These are phyloP conservation scores for Cyclophora albipunctata DNA, from an alignment of 2,888 invertebrate genomes.

Conservation along the genomic window DNA sequence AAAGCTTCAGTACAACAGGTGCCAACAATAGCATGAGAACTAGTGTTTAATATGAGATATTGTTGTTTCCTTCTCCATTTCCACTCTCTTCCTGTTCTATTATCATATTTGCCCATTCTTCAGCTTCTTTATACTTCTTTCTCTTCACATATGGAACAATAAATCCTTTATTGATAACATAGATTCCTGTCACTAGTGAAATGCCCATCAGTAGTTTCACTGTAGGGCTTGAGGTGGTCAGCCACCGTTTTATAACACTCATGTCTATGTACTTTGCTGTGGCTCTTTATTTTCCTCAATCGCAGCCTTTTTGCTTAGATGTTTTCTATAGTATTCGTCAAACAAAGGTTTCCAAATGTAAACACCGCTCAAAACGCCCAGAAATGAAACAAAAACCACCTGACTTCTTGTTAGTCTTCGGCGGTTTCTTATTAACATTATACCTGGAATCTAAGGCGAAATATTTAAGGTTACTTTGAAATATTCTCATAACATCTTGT, in stretches of 20 bases:
- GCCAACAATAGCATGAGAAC: no score
- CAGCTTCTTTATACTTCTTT: slow-evolving; percentile 38
- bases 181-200: slow-evolving; percentile 43
- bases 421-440: slow-evolving; percentile 62
- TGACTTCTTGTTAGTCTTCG: slow-evolving; percentile 53
- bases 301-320: slow-evolving; percentile 8
- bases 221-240: slow-evolving; percentile 41
- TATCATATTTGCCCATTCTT: slow-evolving; percentile 55
- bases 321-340: slow-evolving; percentile 37
- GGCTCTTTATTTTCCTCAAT: slow-evolving; percentile 13
- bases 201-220: slow-evolving; percentile 55
- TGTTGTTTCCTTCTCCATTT: slow-evolving; percentile 9
- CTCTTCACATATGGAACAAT: slow-evolving; percentile 41
- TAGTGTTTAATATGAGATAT: no score
- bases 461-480: not conserved
- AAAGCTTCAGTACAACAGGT: no score
- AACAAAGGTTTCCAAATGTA: slow-evolving; percentile 73
- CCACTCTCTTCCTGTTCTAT: slow-evolving; percentile 51
- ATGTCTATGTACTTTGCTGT: slow-evolving; percentile 30
- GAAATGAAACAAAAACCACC: slow-evolving; percentile 46
- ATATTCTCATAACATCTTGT: not conserved
- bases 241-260: slow-evolving; percentile 33
- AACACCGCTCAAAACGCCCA: slow-evolving; percentile 62
- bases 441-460: slow-evolving; percentile 12
- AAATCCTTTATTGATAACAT: slow-evolving; percentile 35